Base-by-base conservation (phyloP, 2,888 invertebrate genomes). In the Lypha dubia region DNA sequence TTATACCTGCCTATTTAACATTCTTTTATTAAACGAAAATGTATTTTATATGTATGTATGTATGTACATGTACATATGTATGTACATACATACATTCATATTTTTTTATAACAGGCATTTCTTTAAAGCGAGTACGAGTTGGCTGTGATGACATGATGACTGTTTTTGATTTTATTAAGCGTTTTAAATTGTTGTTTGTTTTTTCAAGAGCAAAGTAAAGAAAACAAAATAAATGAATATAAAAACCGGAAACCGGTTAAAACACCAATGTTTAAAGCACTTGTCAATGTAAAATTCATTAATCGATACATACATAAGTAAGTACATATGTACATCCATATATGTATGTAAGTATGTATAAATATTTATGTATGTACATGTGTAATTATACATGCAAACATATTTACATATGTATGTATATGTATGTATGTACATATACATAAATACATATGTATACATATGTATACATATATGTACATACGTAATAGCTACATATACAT, bases 161-260 rank as follows among this genome's bases (percentile, higher is more conserved):
- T 68, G 28, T 60, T 77, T 49, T 60, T 67, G 46, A 62, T 67
- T 67, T 60, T 60, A 28, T 68, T 49, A 77, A 77, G 38, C 49
- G 11, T 35, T 67, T 76, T 11, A 58, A 46, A 67, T 56, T 38
- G 35, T 46, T 63, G 20, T 53, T 79, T 71, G 44, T 56, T 70
- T 71, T 32, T 41, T 53, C 32, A 9, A 60, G 63, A 79, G 53
- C 53, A 41, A 62, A 77, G 49, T 51, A 32, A 60, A 51, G 32
- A 56, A 56, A 71, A 32, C 9, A 46, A 58, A 32, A 49, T 44
- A 49, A 60, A 62, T 49, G 9, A 46, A 24, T 49, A 56, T 56
- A 56, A 51, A 70, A 79, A 71, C 79, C 71, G 79, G 79, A 79
- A 79, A 80, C 73, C 58, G 80, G 73, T 80, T 68, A 51, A 74